These are phyloP conservation scores for Emydura subglobosa DNA, from an alignment of 2,113 vertebrate species.

Conservation along the genomic window DNA sequence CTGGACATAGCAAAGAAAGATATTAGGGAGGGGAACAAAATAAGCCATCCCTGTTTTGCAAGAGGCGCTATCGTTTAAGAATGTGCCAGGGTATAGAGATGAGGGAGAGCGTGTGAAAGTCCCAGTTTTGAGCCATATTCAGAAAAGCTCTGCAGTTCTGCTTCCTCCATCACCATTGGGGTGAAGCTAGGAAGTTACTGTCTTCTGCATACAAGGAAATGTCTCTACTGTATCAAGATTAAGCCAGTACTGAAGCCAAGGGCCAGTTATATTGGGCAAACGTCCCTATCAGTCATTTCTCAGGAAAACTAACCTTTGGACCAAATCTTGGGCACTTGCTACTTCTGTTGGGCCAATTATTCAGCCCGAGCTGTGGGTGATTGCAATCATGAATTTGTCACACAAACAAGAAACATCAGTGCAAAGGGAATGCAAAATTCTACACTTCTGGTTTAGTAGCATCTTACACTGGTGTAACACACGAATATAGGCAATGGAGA, in stretches of 20 bases:
- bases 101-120: background rate
- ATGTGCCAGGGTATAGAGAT: background rate
- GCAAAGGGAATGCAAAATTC: background rate
- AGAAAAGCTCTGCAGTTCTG: background rate
- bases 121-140: background rate
- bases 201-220: background rate
- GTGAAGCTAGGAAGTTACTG: background rate
- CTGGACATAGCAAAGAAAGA: fast-evolving
- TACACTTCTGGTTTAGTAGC: background rate
- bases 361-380: background rate
- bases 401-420: background rate
- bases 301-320: background rate
- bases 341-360: background rate
- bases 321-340: background rate
- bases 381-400: background rate
- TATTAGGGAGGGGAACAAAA: fast-evolving
- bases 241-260: background rate
- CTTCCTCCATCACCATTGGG: background rate
- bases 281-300: background rate
- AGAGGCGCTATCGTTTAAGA: background rate
- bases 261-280: background rate
- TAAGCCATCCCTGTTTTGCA: fast-evolving
- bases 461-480: background rate
- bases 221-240: background rate
- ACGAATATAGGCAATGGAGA: background rate